Conservation (phyloP, 2,888 invertebrate genomes). For the Drosophila fulvimacula region DNA sequence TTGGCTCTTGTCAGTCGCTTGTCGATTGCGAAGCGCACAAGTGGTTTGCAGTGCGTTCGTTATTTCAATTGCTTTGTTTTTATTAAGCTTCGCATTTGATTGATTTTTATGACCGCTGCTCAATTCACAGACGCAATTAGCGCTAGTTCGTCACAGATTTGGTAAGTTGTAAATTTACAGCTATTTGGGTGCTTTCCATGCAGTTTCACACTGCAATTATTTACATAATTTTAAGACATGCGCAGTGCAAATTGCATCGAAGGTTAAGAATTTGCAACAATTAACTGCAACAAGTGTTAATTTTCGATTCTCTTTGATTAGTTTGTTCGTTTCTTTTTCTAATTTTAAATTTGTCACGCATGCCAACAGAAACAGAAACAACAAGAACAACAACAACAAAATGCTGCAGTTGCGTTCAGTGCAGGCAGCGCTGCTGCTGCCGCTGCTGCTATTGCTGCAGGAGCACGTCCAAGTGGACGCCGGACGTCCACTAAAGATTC, state of each 20-base stretch:
- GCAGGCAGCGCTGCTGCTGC: constrained; percentile 25
- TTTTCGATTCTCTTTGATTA: constrained; percentile 7
- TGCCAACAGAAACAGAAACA: constrained; percentile 13
- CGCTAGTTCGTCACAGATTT: neutral
- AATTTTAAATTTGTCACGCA: constrained; percentile 32
- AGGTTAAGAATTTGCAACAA: constrained; percentile 53
- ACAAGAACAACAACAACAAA: neutral
- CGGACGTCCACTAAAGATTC: constrained; percentile 75
- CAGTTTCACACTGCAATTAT: constrained; percentile 29
- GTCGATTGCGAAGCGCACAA: constrained; percentile 44
- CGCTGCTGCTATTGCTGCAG: constrained; percentile 26
- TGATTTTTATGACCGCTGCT: neutral
- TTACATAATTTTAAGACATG: constrained; percentile 71
- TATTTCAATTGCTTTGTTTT: constrained; percentile 6
- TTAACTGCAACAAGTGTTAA: constrained; percentile 65
- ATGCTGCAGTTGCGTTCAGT: constrained; percentile 38
- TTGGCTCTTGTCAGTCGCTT: constrained; percentile 55
- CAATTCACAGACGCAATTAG: constrained; percentile 18
- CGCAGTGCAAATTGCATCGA: constrained; percentile 53
- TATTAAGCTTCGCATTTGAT: constrained; percentile 27
- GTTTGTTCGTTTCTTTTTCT: constrained; percentile 18
- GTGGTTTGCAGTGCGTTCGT: neutral
- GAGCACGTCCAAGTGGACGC: constrained; percentile 43
- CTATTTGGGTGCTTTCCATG: constrained; percentile 9
- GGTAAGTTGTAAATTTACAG: constrained; percentile 21